Evolutionary conservation across 1,140 invertebrate species (phyloP).

Genomic region (Meloidogyne hapla): DNA sequence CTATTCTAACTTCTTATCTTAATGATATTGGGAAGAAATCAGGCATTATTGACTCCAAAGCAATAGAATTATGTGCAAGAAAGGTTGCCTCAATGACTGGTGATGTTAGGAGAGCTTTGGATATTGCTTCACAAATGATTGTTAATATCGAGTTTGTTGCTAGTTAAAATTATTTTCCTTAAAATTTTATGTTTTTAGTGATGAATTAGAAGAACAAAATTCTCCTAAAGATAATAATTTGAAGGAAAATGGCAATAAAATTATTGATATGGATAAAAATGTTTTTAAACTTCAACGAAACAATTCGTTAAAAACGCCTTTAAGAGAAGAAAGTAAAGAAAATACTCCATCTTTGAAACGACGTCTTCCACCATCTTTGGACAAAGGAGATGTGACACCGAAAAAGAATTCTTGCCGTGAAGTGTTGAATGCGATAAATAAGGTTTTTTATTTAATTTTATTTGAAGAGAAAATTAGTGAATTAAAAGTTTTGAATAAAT

Average conservation of each 20-base stretch:
- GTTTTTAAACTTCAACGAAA: not conserved
- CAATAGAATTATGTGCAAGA: conserved; percentile 83
- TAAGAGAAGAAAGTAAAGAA: conserved; percentile 21
- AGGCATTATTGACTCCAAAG: conserved; percentile 66
- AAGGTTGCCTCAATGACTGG: conserved; percentile 92
- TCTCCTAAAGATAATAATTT: conserved; percentile 10
- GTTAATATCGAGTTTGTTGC: conserved; percentile 67
- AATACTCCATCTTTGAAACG: conserved; percentile 21
- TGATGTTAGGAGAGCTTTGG: conserved; percentile 85
- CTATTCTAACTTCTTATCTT: conserved; percentile 73
- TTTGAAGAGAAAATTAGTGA: not conserved
- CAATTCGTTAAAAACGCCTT: conserved; percentile 15
- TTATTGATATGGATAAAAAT: not conserved
- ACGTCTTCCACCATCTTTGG: not conserved
- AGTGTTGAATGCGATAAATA: conserved; percentile 61
- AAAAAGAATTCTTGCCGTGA: conserved; percentile 30
- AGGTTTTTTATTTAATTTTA: conserved; percentile 35
- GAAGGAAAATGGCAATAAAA: conserved; percentile 7
- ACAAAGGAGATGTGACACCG: conserved; percentile 22
- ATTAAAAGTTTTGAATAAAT: not conserved
- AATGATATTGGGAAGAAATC: not conserved
- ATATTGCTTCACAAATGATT: conserved; percentile 72
- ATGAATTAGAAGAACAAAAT: conserved; percentile 11
- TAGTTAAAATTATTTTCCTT: conserved; percentile 48
- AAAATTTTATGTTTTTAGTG: not conserved